Conservation (phyloP, 2,113 vertebrate genomes). For the Stegostoma tigrinum region DNA sequence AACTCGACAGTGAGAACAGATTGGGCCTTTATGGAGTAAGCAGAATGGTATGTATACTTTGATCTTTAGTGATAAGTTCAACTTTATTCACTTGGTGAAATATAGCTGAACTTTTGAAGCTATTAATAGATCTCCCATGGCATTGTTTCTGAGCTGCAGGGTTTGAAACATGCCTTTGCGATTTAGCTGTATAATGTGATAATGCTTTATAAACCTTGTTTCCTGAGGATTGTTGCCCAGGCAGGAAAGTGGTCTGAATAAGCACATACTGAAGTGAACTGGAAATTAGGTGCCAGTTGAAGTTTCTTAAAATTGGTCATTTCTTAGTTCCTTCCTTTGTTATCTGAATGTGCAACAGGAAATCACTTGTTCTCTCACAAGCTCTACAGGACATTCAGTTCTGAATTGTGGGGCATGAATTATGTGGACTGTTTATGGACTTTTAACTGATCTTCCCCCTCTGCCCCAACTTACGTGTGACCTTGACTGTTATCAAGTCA, state of each 20-base stretch:
- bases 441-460: neutral
- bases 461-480: no score
- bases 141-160: neutral
- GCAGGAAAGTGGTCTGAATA: conserved; percentile 3
- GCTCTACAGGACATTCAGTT: neutral
- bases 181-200: neutral
- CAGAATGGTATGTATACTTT: neutral
- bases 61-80: neutral
- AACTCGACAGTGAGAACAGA: neutral
- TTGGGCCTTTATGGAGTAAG: neutral
- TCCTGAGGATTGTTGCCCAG: neutral
- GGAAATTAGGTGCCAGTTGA: neutral
- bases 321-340: neutral
- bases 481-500: no score
- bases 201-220: neutral
- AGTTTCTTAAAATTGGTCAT: neutral
- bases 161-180: neutral
- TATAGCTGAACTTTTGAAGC: neutral
- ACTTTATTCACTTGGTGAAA: neutral
- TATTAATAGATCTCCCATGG: neutral
- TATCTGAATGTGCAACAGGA: neutral
- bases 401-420: neutral
- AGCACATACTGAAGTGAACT: neutral
- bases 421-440: neutral
- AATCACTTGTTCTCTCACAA: neutral